Evolutionary conservation across 2,797 vertebrate genomes (phyloP).

Genomic region (Pachyuromys duprasi): DNA sequence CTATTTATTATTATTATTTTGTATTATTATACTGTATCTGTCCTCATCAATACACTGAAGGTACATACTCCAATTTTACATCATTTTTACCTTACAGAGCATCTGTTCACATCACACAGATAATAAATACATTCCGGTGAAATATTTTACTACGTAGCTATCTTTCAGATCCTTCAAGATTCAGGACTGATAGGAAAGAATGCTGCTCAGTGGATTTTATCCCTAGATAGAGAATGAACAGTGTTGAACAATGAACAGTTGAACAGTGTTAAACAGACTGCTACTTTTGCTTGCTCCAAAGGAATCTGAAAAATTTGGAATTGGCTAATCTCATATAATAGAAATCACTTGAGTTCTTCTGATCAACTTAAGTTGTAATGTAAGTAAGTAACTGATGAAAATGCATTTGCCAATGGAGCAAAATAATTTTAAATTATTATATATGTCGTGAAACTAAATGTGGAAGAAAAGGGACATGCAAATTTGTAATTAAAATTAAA

Average conservation of each 20-base stretch:
- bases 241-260: too few species aligned
- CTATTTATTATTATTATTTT: not conserved
- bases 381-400: conserved; percentile 19
- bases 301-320: not conserved
- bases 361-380: not conserved
- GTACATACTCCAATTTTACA: not conserved
- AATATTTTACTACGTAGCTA: not conserved
- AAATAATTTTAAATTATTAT: not conserved
- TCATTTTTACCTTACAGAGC: not conserved
- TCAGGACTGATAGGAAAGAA: not conserved
- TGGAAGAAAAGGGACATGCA: not conserved
- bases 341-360: not conserved
- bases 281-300: not conserved
- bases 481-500: not conserved
- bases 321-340: not conserved
- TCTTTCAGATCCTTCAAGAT: not conserved
- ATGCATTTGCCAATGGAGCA: not conserved
- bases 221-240: not conserved
- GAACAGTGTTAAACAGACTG: not conserved
- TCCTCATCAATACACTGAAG: not conserved
- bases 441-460: not conserved
- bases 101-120: not conserved
- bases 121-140: not conserved
- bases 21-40: not conserved
- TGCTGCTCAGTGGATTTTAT: not conserved